These are phyloP conservation scores for Caenorhabditis brenneri DNA, from an alignment of 1,140 invertebrate species.

Conservation along the genomic window DNA sequence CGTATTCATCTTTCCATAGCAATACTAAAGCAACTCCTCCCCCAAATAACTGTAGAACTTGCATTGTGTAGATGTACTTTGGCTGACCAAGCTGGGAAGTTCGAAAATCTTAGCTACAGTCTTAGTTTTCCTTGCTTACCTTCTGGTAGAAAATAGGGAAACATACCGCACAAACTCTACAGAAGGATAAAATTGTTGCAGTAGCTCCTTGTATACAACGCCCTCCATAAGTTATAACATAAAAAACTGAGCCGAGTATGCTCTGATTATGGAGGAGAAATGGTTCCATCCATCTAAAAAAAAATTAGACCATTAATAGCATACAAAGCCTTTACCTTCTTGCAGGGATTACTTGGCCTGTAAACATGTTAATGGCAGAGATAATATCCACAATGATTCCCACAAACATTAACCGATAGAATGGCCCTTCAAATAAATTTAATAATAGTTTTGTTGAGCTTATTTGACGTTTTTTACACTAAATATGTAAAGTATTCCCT, in stretches of 20 bases:
- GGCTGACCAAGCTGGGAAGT: neutral
- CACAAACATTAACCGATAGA: slow-evolving; percentile 27
- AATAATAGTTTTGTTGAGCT: neutral
- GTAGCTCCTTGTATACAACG: slow-evolving; percentile 25
- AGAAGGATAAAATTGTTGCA: slow-evolving; percentile 15
- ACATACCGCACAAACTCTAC: slow-evolving; percentile 21
- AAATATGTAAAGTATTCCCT: no score
- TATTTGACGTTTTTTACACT: neutral
- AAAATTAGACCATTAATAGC: neutral
- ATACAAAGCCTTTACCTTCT: neutral
- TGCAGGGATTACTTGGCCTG: neutral
- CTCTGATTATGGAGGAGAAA: slow-evolving; percentile 18
- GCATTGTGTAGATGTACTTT: neutral
- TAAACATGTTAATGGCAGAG: slow-evolving; percentile 17
- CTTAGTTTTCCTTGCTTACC: neutral
- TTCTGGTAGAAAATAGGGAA: slow-evolving; percentile 8
- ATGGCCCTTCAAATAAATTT: neutral
- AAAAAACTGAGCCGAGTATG: neutral
- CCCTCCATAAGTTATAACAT: neutral
- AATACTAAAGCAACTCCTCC: neutral
- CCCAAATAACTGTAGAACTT: neutral
- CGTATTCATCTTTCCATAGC: neutral
- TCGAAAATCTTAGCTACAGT: neutral
- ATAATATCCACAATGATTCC: slow-evolving; percentile 27
- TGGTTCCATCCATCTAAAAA: slow-evolving; percentile 12